Percentiles rank a stretch among this genome's conserved stretches.
Conservation (phyloP, 2,797 vertebrate species). For the Dryobates pubescens region DNA sequence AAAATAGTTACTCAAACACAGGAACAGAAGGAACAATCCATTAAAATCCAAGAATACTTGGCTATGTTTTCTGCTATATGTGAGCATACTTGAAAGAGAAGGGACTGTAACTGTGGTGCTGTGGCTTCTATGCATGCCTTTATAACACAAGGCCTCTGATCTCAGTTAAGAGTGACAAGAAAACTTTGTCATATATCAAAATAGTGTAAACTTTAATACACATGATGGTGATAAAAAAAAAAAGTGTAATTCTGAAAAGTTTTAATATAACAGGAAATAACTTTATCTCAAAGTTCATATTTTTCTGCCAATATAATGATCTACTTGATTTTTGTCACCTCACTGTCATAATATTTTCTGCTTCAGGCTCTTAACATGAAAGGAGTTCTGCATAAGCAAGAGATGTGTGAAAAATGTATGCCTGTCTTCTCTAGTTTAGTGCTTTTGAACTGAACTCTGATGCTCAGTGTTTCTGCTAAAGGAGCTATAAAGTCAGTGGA, state of each 20-base stretch:
- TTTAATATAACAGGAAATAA: background rate
- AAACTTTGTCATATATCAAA: background rate
- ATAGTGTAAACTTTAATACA: background rate
- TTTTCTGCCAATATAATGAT: background rate
- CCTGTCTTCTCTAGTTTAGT: background rate
- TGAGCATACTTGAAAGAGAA: background rate
- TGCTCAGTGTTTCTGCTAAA: background rate
- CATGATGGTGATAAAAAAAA: background rate
- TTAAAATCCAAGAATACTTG: background rate
- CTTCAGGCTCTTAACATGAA: background rate
- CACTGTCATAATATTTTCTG: background rate
- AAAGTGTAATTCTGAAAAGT: background rate
- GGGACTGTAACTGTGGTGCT: background rate
- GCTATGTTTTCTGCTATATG: background rate
- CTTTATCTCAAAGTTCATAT: background rate
- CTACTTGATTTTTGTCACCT: background rate
- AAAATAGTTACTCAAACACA: background rate
- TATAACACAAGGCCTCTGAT: background rate
- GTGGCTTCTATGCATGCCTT: background rate
- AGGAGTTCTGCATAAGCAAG: background rate
- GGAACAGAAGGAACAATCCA: background rate
- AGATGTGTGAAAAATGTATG: background rate
- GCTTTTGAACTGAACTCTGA: background rate
- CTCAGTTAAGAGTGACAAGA: background rate
- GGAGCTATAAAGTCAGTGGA: conserved; percentile 16